Evolutionary conservation across 92 coral and sea anemone genomes (phyloP), one percentile per base, ranked within the genome.

Genomic region (Umimayanthus kanabou): DNA sequence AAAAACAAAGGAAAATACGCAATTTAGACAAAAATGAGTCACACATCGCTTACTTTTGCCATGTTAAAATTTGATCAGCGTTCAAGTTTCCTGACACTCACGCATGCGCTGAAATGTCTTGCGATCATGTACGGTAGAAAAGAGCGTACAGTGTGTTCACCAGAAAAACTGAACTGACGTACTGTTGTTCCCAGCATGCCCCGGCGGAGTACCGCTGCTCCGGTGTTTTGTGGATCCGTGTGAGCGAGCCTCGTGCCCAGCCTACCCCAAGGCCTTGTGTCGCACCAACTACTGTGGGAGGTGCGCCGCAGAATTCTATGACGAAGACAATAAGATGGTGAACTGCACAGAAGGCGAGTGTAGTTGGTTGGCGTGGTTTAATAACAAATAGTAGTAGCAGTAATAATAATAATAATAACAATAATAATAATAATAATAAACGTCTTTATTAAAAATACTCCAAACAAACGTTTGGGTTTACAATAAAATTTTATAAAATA

Each of bases 191-290:
- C 33, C 82, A 96, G 99, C 98, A 2, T 95, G 98, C 43, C 99
- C 99, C 39, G 92, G 91, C 70, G 97, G 97, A 58, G 93, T 87
- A 26, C 98, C 99, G 16, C 87, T 96, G 73, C 90, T 95, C 72
- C 86, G 94, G 96, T 96, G 99, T 76, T 77, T 93, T 22, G 61
- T 58, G 67, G 90, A 96, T 88, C 96, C 96, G 16, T 96, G 99
- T 81, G 90, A 89, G 70, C 73, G 82, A 9, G 85, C 93, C 73
- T 66, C 91, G 55, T 96, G 99, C 77, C 97, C 97, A 6, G 94
- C 93, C 93, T 89, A 95, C 82, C 99, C 98, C 43, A 91, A 93
- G 77, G 99, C 99, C 58, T 87, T 72, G 25, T 96, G 98, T 64
- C 93, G 95, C 64, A 86, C 95, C 23, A 91, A 92, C 77, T 93